Evolutionary conservation across 2,888 invertebrate genomes (phyloP).

Genomic region (Drosophila niveifrons): DNA sequence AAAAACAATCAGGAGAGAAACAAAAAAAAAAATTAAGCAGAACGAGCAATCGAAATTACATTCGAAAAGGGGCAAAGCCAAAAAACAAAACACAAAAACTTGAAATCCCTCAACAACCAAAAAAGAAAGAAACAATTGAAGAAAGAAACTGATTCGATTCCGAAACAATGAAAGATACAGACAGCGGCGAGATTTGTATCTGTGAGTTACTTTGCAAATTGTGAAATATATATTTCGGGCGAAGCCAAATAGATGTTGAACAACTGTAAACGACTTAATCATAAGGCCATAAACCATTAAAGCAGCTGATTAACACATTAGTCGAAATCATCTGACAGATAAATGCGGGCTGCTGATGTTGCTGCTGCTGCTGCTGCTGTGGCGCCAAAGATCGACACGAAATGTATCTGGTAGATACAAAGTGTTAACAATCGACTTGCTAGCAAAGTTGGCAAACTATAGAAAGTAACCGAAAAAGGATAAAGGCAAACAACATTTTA

Average conservation of each 20-base stretch:
- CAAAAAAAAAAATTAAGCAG: conserved; percentile 36
- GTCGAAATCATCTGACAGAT: conserved; percentile 34
- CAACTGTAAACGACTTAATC: conserved; percentile 56
- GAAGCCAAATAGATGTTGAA: conserved; percentile 47
- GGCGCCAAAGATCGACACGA: no score
- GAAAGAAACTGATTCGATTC: neutral
- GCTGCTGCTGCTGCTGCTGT: no score
- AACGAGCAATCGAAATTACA: conserved; percentile 55
- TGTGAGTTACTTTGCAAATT: conserved; percentile 35
- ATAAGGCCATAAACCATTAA: conserved; percentile 36
- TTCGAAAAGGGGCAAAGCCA: conserved; percentile 56
- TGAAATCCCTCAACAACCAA: conserved; percentile 12
- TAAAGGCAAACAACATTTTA: conserved; percentile 2
- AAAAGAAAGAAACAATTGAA: conserved; percentile 30
- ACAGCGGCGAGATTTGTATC: conserved; percentile 17
- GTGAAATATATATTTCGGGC: conserved; percentile 54
- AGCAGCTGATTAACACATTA: conserved; percentile 36
- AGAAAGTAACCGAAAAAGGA: conserved; percentile 20
- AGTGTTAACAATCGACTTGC: conserved; percentile 3
- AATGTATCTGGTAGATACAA: conserved; percentile 12
- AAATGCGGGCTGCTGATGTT: neutral
- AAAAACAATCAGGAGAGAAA: conserved; percentile 41
- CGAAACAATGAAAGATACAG: no score
- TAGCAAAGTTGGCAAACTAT: neutral
- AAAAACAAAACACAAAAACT: conserved; percentile 39